Evolutionary conservation across 35 echinoderm and acorn worm genomes (phyloP), one percentile per base, ranked within the genome.

Genomic region (Acanthaster planci): DNA sequence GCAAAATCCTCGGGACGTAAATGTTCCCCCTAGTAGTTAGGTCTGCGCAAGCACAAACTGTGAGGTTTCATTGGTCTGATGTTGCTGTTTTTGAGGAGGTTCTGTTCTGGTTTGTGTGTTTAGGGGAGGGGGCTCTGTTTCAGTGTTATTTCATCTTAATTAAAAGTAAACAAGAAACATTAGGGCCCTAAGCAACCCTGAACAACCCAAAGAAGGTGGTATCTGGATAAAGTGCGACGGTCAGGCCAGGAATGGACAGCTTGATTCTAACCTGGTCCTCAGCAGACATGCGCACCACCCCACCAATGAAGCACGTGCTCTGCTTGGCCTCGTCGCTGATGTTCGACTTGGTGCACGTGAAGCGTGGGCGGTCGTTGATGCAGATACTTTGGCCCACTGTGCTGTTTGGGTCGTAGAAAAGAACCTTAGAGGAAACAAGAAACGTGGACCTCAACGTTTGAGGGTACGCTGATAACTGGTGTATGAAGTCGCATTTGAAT

Each of bases 341-440:
- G 67, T 77, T 78, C n/a, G 84, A 76, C 22, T 68, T 76, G 72
- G 54, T 77, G 84, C 84, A 86, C 38, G 84, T 86, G 75, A 86
- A 86, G 32, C 26, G 37, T 36, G 50, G 67, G 17, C 44, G 51
- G 38, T 36, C 75, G 39, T 86, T 76, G 84, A 86, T 39, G 44
- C 50, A 50, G 50, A 86, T 78, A 40, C 72, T 86, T 37, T 86
- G 84, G 2, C 84, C 84, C 32, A 86, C 76, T 68, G 75, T 53
- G 18, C 53, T 51, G 51, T 86, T 86, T 15, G 40, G 22, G 36
- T 86, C 84, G 72, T 86, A 86, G 75, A 77, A 86, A 64, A 86
- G 76, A 30, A 86, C 52, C 84, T 86, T 15, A 40, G 27, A 16
- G 27, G 44, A 79, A 39, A 79, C n/a, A 37, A 79, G 1, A 19